Conservation (phyloP, 2,888 invertebrate species). For the Microctonus hyperodae region DNA sequence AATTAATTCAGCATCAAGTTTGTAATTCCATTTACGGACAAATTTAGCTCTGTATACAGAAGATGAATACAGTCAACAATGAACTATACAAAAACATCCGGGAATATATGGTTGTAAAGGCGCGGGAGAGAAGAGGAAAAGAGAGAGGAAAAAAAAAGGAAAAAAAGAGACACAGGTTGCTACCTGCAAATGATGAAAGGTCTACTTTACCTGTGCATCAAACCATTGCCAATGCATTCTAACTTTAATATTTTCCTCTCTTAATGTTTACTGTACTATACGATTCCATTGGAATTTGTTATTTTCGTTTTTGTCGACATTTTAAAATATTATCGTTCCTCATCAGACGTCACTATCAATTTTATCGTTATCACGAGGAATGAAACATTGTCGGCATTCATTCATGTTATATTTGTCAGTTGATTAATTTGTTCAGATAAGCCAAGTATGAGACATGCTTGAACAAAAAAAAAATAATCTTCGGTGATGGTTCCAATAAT, state of each 20-base stretch:
- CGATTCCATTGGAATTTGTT: too few relatives aligned
- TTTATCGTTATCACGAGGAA: background rate
- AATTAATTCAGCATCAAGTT: background rate
- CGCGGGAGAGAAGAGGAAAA: too few relatives aligned
- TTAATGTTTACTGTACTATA: too few relatives aligned
- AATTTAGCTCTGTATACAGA: background rate
- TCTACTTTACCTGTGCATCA: background rate
- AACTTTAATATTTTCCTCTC: background rate
- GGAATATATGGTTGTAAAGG: too few relatives aligned
- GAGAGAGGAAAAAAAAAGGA: background rate
- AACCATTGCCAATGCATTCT: background rate
- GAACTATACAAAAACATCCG: background rate
- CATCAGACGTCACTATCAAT: background rate
- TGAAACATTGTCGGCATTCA: background rate
- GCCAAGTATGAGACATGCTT: too few relatives aligned
- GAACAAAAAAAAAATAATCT: background rate
- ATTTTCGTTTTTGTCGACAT: too few relatives aligned
- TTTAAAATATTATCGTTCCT: too few relatives aligned
- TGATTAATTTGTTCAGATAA: too few relatives aligned
- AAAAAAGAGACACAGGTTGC: conserved; percentile 21
- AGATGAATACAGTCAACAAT: conserved; percentile 7
- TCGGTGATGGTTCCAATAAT: too few relatives aligned
- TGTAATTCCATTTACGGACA: background rate
- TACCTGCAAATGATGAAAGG: conserved; percentile 13
- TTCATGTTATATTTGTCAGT: too few relatives aligned